Conservation (phyloP, 92 coral and sea anemone species). For the Epizoanthus scotinus region DNA sequence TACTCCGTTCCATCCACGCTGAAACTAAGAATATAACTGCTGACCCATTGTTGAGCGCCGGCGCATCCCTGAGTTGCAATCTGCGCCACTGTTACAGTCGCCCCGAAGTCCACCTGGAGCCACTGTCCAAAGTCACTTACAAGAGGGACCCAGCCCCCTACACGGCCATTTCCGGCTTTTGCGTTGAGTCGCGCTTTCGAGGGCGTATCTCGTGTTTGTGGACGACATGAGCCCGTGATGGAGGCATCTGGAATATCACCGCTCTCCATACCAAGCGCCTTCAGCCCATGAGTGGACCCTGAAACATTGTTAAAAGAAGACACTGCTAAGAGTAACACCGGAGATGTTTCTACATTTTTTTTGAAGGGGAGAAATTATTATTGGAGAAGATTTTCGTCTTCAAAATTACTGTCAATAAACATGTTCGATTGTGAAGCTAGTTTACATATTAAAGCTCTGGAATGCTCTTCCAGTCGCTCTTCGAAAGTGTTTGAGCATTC, state of each 20-base stretch:
- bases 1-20: slow-evolving; percentile 16
- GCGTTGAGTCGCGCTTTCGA: slow-evolving; percentile 15
- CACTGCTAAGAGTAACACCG: too few relatives aligned
- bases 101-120: slow-evolving; percentile 12
- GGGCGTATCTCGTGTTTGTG: not conserved
- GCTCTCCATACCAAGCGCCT: slow-evolving; percentile 6
- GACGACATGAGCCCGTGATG: not conserved
- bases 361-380: too few relatives aligned
- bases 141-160: slow-evolving; percentile 21
- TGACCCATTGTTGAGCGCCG: slow-evolving; percentile 31
- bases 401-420: too few relatives aligned
- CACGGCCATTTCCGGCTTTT: not conserved
- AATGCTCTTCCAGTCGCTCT: too few relatives aligned
- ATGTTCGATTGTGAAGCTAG: too few relatives aligned
- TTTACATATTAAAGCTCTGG: too few relatives aligned
- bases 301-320: too few relatives aligned
- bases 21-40: slow-evolving; percentile 24
- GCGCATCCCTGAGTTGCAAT: slow-evolving; percentile 15
- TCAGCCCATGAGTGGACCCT: too few relatives aligned
- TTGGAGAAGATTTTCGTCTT: too few relatives aligned
- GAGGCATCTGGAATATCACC: not conserved
- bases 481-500: too few relatives aligned
- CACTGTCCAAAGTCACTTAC: slow-evolving; percentile 25
- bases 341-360: too few relatives aligned
- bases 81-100: not conserved